These are phyloP conservation scores for Hydriomena furcata DNA, from an alignment of 2,888 invertebrate genomes.

Conservation along the genomic window DNA sequence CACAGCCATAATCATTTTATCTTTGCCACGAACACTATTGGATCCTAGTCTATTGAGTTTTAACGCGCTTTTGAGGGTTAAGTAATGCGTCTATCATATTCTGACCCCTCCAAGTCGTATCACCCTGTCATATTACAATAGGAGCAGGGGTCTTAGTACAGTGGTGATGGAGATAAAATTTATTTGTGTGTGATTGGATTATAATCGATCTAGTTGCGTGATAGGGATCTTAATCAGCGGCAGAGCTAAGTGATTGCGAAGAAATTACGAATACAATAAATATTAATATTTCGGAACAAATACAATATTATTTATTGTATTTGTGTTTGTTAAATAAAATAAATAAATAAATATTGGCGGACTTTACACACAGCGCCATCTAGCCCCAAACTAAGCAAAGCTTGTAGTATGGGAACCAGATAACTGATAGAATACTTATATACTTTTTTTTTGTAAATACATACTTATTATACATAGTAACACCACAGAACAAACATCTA, in stretches of 20 bases:
- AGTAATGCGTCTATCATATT: conserved; percentile 60
- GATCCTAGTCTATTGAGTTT: conserved; percentile 68
- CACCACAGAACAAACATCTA: too few relatives aligned
- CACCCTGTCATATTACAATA: conserved; percentile 45
- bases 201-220: conserved; percentile 68
- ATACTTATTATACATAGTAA: too few relatives aligned
- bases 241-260: conserved; percentile 52
- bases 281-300: neutral
- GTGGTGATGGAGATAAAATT: conserved; percentile 57
- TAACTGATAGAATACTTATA: too few relatives aligned
- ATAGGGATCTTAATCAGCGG: conserved; percentile 55
- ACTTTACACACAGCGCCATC: too few relatives aligned
- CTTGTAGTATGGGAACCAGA: too few relatives aligned
- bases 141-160: conserved; percentile 39
- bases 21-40: conserved; percentile 48
- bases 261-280: conserved; percentile 13
- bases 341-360: too few relatives aligned
- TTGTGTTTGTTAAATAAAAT: too few relatives aligned
- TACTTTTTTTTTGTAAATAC: too few relatives aligned
- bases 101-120: conserved; percentile 37
- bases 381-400: too few relatives aligned
- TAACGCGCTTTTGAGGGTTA: conserved; percentile 77
- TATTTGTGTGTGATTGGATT: conserved; percentile 75
- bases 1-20: conserved; percentile 19
- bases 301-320: too few relatives aligned